Evolutionary conservation across 1,140 invertebrate genomes (phyloP).

Genomic region (Oncopodura yosiiana): DNA sequence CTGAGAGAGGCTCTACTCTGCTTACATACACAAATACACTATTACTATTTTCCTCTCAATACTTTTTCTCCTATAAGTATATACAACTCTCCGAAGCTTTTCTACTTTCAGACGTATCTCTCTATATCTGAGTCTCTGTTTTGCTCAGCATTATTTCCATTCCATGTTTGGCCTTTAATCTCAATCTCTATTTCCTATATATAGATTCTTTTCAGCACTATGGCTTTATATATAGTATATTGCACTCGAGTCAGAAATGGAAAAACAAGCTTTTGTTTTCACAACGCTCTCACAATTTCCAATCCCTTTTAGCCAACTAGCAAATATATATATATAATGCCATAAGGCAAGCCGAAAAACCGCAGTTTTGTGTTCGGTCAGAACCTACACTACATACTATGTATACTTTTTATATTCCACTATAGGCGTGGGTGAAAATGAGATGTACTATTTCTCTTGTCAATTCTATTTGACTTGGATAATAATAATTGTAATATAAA

Average conservation of each 20-base stretch:
- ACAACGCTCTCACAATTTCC: too few relatives aligned
- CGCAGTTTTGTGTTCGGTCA: not conserved
- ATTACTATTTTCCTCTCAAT: not conserved
- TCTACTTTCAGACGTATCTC: too few relatives aligned
- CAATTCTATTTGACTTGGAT: too few relatives aligned
- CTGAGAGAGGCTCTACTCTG: not conserved
- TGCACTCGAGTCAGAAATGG: too few relatives aligned
- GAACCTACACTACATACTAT: not conserved
- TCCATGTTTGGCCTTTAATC: slow-evolving; percentile 21
- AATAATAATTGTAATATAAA: too few relatives aligned
- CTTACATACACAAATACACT: not conserved
- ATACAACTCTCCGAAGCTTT: too few relatives aligned
- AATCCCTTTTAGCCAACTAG: not conserved
- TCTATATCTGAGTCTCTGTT: too few relatives aligned
- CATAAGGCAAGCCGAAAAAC: slow-evolving; percentile 4
- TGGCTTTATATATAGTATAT: too few relatives aligned
- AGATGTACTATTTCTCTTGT: too few relatives aligned
- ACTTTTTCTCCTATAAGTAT: too few relatives aligned
- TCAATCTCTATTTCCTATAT: slow-evolving; percentile 6
- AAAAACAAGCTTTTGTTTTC: slow-evolving; percentile 23
- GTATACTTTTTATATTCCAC: not conserved
- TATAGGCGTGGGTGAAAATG: slow-evolving; percentile 1
- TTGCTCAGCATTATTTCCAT: not conserved
- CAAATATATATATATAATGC: slow-evolving; percentile 6
- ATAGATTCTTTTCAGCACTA: not conserved